Percentiles rank a stretch among this genome's conserved stretches.
Evolutionary conservation across 2,797 vertebrate species (phyloP).

Genomic region (Gephyroberyx darwinii): DNA sequence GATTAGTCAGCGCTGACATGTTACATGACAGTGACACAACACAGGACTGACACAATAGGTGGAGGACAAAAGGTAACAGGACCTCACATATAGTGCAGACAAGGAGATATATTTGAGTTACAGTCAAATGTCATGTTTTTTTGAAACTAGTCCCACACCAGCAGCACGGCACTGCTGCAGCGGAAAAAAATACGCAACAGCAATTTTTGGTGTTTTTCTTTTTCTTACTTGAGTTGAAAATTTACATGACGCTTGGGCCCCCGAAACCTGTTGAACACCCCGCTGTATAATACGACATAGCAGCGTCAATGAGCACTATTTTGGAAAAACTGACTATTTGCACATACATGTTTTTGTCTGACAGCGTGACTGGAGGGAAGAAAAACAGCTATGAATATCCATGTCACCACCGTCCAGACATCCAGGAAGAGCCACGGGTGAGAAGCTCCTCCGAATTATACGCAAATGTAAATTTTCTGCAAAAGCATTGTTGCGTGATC

Average conservation of each 20-base stretch:
- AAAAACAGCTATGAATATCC: conserved; percentile 35
- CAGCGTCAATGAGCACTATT: conserved; percentile 6
- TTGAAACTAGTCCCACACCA: conserved; percentile 24
- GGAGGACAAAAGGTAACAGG: conserved; percentile 35
- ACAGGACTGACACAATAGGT: conserved; percentile 50
- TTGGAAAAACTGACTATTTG: not conserved
- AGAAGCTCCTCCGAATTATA: conserved; percentile 51
- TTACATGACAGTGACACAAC: conserved; percentile 45
- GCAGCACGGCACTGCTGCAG: not conserved
- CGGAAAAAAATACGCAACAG: not conserved
- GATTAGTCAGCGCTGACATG: conserved; percentile 23
- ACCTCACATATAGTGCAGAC: conserved; percentile 13
- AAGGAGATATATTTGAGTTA: conserved; percentile 19
- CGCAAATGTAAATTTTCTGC: conserved; percentile 35
- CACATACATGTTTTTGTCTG: not conserved
- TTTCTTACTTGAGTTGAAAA: not conserved
- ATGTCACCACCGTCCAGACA: conserved; percentile 37
- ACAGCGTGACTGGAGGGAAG: not conserved
- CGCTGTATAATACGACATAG: not conserved
- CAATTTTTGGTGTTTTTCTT: not conserved
- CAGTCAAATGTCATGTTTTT: conserved; percentile 20
- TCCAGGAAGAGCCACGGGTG: conserved; percentile 6
- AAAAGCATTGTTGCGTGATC: conserved; percentile 43
- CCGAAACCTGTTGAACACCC: conserved; percentile 3
- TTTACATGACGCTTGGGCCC: not conserved